phyloP scores from a whole-genome alignment of 2,888 invertebrate species.

The Eurytoma californica region DNA sequence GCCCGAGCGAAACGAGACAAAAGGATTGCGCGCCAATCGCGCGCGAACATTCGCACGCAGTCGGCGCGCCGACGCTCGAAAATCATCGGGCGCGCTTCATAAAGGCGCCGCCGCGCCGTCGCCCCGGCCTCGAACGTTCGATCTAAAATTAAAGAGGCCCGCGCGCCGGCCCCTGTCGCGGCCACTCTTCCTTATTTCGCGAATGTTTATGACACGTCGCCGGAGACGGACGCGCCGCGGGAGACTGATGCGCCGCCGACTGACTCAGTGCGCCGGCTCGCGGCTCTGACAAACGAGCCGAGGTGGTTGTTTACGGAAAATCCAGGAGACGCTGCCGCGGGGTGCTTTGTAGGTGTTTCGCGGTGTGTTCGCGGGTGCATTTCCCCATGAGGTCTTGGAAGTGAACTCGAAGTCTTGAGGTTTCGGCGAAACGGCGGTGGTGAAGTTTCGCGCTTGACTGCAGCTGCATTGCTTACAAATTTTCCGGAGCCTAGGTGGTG shows the following conservation, averaged over 20 bases:
- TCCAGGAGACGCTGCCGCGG: no score
- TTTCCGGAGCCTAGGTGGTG: neutral
- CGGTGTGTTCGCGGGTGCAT: neutral
- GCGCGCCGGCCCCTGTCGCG: neutral
- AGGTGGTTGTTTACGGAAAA: neutral
- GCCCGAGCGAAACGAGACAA: neutral
- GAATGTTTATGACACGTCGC: neutral
- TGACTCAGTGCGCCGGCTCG: neutral
- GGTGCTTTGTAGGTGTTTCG: neutral
- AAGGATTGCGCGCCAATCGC: neutral
- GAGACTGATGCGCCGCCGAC: neutral
- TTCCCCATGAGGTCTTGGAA: neutral
- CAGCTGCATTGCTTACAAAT: neutral
- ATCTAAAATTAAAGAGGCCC: conserved; percentile 45
- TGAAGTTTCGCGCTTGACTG: neutral
- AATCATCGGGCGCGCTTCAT: conserved; percentile 20
- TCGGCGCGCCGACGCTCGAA: conserved; percentile 6
- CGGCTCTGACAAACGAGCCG: conserved; percentile 7
- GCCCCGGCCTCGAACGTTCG: conserved; percentile 37
- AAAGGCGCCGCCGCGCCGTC: conserved; percentile 4
- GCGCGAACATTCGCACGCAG: neutral
- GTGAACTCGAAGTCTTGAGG: neutral
- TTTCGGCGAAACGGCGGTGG: neutral
- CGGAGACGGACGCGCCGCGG: neutral
- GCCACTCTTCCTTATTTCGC: neutral